Evolutionary conservation across 2,888 invertebrate species (phyloP).

Genomic region (Aproaerema taeniolella): DNA sequence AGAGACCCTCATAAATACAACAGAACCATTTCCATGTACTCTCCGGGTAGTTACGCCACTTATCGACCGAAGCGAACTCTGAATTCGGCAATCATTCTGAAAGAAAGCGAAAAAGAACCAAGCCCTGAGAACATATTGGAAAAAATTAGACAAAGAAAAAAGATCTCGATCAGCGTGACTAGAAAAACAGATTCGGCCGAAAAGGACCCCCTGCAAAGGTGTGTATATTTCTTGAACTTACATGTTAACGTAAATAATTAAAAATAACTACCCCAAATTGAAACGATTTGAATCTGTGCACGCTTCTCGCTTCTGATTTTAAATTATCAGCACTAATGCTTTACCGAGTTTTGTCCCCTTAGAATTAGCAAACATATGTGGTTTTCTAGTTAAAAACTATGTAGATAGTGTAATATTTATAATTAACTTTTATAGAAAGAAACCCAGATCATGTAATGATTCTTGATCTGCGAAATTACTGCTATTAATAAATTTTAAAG

Average conservation of each 20-base stretch:
- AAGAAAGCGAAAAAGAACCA: constrained; percentile 69
- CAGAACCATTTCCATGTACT: constrained; percentile 66
- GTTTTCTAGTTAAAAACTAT: constrained; percentile 12
- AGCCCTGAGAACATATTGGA: constrained; percentile 72
- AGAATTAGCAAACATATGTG: constrained; percentile 32
- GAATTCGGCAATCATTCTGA: constrained; percentile 69
- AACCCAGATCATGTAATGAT: constrained; percentile 12
- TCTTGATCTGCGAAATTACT: background rate
- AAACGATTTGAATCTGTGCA: constrained; percentile 66
- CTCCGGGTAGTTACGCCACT: constrained; percentile 70
- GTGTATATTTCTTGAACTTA: constrained; percentile 54
- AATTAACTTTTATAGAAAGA: constrained; percentile 7
- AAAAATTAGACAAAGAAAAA: constrained; percentile 70
- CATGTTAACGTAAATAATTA: constrained; percentile 61
- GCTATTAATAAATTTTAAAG: background rate
- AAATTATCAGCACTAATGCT: constrained; percentile 71
- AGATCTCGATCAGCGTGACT: constrained; percentile 67
- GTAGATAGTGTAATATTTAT: constrained; percentile 28
- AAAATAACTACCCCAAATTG: constrained; percentile 63
- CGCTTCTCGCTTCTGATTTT: constrained; percentile 72
- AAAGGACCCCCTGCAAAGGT: constrained; percentile 64
- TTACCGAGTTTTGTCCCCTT: constrained; percentile 45
- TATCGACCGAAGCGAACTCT: constrained; percentile 68
- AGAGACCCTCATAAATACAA: constrained; percentile 64
- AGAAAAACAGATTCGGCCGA: constrained; percentile 60